Evolutionary conservation across 2,113 vertebrate genomes (phyloP), one percentile per base, ranked within the genome.

Genomic region (Vicugna pacos): DNA sequence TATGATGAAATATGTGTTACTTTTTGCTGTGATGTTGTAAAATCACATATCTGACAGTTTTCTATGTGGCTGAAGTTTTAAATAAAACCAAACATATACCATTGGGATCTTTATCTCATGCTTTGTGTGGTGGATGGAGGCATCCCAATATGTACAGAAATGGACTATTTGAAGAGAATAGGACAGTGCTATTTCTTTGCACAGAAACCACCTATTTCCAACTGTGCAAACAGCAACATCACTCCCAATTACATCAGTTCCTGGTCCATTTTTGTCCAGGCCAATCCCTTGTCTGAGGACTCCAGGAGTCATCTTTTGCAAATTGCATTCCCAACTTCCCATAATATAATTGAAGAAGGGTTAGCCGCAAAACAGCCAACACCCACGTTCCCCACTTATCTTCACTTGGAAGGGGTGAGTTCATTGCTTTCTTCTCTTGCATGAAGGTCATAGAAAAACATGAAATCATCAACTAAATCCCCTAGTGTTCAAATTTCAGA

Each of bases 391-490:
- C 12, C 28, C 73, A 76, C 95, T 97, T 95, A 97, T 97, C 98
- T 97, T 81, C 73, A 54, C 94, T 94, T 56, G 2, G 11, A 83
- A 97, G 86, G 80, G 32, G 32, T 20, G 86, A 98, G 73, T 54
- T 97, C 83, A 52, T 67, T 50, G 96, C 82, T 98, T 98, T 98
- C 89, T 96, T 98, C 93, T 95, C 81, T 84, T 75, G 70, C 75
- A 52, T 91, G 97, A 98, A 98, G 97, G 94, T 98, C 98, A 94
- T 65, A 93, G 93, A 96, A 97, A 96, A 95, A 95, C 92, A 96
- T 9, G 85, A 91, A 87, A 85, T 98, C 94, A 96, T 87, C 82
- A 88, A 24, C 77, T 89, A 17, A 62, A 32, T 28, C 83, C 69
- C 22, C 88, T 60, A 93, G 92, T 91, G 94, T 97, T 97, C 97